Evolutionary conservation across 2,888 invertebrate genomes (phyloP).

Genomic region (Pheosia gnoma): DNA sequence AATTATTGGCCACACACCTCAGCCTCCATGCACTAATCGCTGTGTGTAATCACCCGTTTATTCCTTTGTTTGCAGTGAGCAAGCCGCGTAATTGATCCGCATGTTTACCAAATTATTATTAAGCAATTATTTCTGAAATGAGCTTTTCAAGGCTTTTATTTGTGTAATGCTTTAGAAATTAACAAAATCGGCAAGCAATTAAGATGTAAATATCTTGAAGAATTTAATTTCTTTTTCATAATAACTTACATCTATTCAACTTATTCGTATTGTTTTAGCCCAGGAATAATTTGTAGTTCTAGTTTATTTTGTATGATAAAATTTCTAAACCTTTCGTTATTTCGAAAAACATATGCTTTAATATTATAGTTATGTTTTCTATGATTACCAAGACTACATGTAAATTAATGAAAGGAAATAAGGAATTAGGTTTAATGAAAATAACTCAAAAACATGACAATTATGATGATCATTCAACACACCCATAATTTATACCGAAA

Average conservation of each 20-base stretch:
- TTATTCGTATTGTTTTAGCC: no score
- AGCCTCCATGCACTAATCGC: slow-evolving; percentile 6
- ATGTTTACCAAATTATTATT: slow-evolving; percentile 3
- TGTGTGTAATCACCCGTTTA: slow-evolving; percentile 4
- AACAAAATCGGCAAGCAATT: no score
- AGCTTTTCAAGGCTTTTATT: not conserved
- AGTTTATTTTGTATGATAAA: no score
- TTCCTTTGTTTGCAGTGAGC: slow-evolving; percentile 5
- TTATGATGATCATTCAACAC: not conserved
- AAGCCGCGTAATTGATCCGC: slow-evolving; percentile 4
- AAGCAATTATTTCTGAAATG: slow-evolving; percentile 1
- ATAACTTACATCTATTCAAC: no score
- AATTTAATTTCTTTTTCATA: not conserved
- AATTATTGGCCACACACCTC: not conserved
- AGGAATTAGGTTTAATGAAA: not conserved
- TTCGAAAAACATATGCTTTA: no score
- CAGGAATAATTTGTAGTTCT: no score
- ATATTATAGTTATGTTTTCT: no score
- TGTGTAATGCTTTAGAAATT: not conserved
- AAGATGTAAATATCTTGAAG: not conserved
- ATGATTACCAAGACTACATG: not conserved
- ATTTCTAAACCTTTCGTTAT: no score
- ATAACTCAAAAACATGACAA: slow-evolving; percentile 2
- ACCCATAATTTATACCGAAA: slow-evolving; percentile 5
- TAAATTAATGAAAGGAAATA: not conserved